Evolutionary conservation across 2,797 vertebrate genomes (phyloP).

Genomic region (Sylvia borin): DNA sequence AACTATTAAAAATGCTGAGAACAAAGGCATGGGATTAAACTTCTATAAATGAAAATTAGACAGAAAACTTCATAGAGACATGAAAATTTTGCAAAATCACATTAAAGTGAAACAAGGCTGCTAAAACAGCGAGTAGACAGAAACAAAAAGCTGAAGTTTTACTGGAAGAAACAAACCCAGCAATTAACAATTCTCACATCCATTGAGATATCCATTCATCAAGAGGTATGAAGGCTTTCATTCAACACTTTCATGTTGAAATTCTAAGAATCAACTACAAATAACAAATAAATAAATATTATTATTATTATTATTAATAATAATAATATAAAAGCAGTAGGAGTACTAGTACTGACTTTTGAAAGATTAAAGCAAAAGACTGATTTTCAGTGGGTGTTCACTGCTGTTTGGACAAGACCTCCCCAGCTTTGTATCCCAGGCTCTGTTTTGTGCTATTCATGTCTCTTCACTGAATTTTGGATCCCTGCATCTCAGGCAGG

Average conservation of each 20-base stretch:
- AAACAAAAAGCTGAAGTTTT: neutral
- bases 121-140: neutral
- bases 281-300: too few species aligned
- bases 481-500: fast-evolving
- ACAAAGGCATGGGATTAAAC: neutral
- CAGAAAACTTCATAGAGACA: neutral
- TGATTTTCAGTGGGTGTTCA: neutral
- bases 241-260: neutral
- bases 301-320: too few species aligned
- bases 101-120: neutral
- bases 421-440: neutral
- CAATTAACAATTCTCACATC: fast-evolving
- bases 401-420: neutral
- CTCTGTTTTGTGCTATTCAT: fast-evolving
- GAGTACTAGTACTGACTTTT: neutral
- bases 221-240: neutral
- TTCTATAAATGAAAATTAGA: neutral
- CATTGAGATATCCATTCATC: fast-evolving
- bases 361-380: neutral
- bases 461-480: neutral
- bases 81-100: neutral
- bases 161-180: neutral
- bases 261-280: neutral
- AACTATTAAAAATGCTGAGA: neutral
- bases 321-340: neutral